These are phyloP conservation scores for Bombyx huttoni DNA, from an alignment of 2,888 invertebrate species.

Conservation along the genomic window DNA sequence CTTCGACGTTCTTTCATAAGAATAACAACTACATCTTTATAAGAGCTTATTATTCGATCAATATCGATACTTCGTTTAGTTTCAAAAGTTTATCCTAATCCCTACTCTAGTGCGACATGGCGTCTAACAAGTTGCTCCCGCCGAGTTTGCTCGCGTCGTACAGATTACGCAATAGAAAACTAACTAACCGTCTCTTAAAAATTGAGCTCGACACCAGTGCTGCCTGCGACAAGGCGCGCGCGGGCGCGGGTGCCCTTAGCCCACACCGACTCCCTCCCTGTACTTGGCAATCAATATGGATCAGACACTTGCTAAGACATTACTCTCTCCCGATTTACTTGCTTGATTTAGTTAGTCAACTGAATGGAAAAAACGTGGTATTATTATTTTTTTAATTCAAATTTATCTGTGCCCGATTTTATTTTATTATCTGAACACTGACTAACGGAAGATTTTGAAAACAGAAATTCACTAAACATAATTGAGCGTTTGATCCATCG, in stretches of 20 bases:
- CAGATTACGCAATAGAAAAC: conserved; percentile 22
- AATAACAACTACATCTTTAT: conserved; percentile 45
- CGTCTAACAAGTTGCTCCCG: conserved; percentile 54
- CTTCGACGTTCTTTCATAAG: conserved; percentile 23
- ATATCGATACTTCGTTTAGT: conserved; percentile 43
- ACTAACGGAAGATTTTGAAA: neutral
- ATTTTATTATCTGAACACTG: neutral
- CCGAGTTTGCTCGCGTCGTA: conserved; percentile 29
- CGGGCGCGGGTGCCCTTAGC: conserved; percentile 19
- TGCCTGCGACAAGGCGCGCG: conserved; percentile 12
- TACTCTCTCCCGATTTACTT: neutral
- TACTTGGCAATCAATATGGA: conserved; percentile 37
- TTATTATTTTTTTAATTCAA: neutral
- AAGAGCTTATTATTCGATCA: conserved; percentile 37
- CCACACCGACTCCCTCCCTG: conserved; percentile 37
- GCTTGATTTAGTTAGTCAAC: neutral
- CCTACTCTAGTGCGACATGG: conserved; percentile 40
- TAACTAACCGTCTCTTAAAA: conserved; percentile 19
- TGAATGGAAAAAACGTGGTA: neutral
- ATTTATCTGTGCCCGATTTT: neutral
- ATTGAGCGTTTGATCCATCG: neutral
- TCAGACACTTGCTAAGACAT: conserved; percentile 21
- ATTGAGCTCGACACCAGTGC: conserved; percentile 26
- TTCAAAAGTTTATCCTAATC: conserved; percentile 39
- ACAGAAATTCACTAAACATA: neutral